Percentiles rank a stretch among this genome's conserved stretches.
phyloP scores from a whole-genome alignment of 2,888 invertebrate species.

The Tenthredo distinguenda region DNA sequence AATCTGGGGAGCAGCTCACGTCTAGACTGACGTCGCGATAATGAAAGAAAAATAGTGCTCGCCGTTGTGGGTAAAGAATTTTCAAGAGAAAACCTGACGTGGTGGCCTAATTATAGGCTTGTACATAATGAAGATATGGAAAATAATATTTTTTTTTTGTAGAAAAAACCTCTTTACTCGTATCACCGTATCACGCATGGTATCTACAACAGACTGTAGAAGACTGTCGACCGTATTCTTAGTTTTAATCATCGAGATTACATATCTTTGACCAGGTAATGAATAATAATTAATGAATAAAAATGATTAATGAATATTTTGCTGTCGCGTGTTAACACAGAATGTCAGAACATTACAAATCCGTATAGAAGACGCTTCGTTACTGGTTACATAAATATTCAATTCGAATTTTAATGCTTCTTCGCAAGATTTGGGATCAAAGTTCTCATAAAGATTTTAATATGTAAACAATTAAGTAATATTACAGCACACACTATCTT shows the following conservation, averaged over 20 bases:
- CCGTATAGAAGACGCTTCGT: background rate
- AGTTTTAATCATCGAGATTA: background rate
- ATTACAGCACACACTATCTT: conserved; percentile 42
- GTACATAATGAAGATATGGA: background rate
- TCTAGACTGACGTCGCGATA: background rate
- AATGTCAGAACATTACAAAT: background rate
- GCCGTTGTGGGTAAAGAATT: background rate
- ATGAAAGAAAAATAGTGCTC: background rate
- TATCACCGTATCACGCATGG: background rate
- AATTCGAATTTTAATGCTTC: background rate
- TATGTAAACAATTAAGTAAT: conserved; percentile 58
- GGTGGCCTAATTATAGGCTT: background rate
- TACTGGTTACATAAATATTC: background rate
- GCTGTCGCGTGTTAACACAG: background rate
- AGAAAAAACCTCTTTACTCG: background rate
- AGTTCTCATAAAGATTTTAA: conserved; percentile 53
- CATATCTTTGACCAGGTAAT: background rate
- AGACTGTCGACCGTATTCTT: background rate
- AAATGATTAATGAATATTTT: background rate
- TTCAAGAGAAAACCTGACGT: background rate
- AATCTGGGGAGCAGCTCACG: background rate
- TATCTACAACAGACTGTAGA: background rate
- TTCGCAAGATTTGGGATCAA: conserved; percentile 20
- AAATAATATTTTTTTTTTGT: background rate
- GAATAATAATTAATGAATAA: background rate